Conservation (phyloP, 2,797 vertebrate species). For the Halcyon leucocephala region DNA sequence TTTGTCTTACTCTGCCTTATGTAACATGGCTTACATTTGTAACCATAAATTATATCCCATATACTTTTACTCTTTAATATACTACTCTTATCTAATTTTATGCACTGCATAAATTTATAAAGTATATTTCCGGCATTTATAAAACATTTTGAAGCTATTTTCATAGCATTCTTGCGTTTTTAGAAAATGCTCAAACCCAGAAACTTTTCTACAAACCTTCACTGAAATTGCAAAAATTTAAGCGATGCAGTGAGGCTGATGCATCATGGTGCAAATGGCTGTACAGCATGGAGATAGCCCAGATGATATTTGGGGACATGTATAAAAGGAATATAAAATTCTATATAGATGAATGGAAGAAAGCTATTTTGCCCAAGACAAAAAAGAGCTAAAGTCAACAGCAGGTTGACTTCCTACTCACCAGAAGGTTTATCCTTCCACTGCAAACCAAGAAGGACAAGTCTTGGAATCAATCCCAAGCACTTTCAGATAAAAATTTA, state of each 20-base stretch:
- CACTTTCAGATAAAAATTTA: not conserved
- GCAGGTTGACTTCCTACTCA: conserved; percentile 31
- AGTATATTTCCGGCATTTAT: not conserved
- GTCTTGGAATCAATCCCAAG: not conserved
- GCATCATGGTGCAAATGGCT: not conserved
- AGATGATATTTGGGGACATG: not conserved
- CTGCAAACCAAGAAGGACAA: not conserved
- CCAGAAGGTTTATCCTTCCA: conserved; percentile 25
- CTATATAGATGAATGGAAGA: not conserved
- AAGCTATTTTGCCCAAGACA: not conserved
- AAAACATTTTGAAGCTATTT: not conserved
- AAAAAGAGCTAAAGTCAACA: conserved; percentile 22
- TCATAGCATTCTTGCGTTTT: not conserved
- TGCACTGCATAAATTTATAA: not conserved
- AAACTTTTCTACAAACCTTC: not conserved
- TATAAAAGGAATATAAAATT: not conserved
- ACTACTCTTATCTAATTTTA: not conserved
- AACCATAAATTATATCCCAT: not conserved
- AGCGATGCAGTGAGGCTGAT: accelerated
- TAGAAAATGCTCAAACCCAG: not conserved
- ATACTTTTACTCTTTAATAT: not conserved
- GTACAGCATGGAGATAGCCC: not conserved
- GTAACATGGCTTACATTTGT: not conserved
- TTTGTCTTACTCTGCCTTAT: not conserved
- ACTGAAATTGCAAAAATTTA: not conserved